Base-by-base conservation (phyloP, 1,140 invertebrate species). In the Epicauta chinensis region DNA sequence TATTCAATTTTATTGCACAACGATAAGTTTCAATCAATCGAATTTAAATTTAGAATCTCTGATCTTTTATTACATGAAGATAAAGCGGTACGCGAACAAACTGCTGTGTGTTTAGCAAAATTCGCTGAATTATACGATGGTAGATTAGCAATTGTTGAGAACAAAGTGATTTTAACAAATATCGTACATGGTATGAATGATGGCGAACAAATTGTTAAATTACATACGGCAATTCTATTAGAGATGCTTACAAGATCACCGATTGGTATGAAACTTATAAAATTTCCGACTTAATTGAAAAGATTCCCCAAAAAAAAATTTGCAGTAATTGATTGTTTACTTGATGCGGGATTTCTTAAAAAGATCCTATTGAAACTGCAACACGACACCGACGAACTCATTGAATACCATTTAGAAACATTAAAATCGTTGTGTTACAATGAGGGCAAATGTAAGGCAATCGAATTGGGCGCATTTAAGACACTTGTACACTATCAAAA, bases 321-420 rank as follows among this genome's bases (percentile, higher is more conserved):
- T 60, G 23, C 37, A 65, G 62, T 53, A 47, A 62, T 64, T 35
- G 64, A 67, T 53, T 51, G 40, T 6, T 46, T 67, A 14, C 58
- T 69, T 4, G 55, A 61, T 13, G 34, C 38, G 11, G 67, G 62
- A 7, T 64, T 59, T 38, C 53, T 69, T 14, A 53, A 44, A 50
- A 47, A 57, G 5, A 37, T 67, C 5, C 32, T 65, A 7, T 40
- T 58, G 12, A 53, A 36, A n/a, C 54, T 64, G 2, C 50, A 56
- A 15, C 44, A 58, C 45, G 52, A 50, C 29, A 56, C 56, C 38
- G 32, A 48, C 4, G 55, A 63, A 36, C 50, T 66, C 12, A 41
- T 53, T 23, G 34, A 45, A 15, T 51, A 62, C 5, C 58, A 64
- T 32, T 51, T 67, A 36, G 35, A 61, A 35, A 62, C 65, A 1